Evolutionary conservation across 2,888 invertebrate species (phyloP).

Genomic region (Reticulitermes lucifugus): DNA sequence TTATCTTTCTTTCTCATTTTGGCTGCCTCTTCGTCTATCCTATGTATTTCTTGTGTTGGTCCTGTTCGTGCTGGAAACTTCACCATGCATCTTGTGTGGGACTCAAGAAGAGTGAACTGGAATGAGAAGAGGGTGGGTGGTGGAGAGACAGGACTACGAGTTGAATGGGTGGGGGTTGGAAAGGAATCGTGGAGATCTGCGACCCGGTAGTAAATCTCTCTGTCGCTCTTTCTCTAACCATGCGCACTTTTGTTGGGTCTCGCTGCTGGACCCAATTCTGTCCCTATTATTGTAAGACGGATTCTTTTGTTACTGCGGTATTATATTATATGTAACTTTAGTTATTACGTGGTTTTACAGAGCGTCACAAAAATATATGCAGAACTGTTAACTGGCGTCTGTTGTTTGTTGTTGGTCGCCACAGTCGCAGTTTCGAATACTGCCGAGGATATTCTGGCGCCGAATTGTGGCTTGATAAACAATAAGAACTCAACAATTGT

Average conservation of each 20-base stretch:
- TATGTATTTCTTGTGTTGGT: slow-evolving; percentile 36
- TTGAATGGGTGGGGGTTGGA: slow-evolving; percentile 22
- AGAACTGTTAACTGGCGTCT: not conserved
- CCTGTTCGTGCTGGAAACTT: not conserved
- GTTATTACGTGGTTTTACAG: not conserved
- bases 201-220: slow-evolving; percentile 35
- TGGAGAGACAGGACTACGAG: slow-evolving; percentile 24
- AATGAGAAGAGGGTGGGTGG: not conserved
- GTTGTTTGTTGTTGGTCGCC: too few species aligned
- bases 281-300: slow-evolving; percentile 5
- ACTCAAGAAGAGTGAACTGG: not conserved
- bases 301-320: slow-evolving; percentile 12
- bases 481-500: too few species aligned
- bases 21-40: slow-evolving; percentile 22
- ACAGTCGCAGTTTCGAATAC: too few species aligned
- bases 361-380: not conserved
- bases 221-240: not conserved
- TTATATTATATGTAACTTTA: not conserved
- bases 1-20: slow-evolving; percentile 38
- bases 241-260: slow-evolving; percentile 17
- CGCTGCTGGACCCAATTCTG: slow-evolving; percentile 15
- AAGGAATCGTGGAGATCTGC: slow-evolving; percentile 41
- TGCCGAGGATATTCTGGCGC: too few species aligned
- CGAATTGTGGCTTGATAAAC: too few species aligned
- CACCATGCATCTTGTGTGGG: slow-evolving; percentile 29